phyloP scores from a whole-genome alignment of 64 coral and sea anemone genomes.

The Dendronephthya gigantea region DNA sequence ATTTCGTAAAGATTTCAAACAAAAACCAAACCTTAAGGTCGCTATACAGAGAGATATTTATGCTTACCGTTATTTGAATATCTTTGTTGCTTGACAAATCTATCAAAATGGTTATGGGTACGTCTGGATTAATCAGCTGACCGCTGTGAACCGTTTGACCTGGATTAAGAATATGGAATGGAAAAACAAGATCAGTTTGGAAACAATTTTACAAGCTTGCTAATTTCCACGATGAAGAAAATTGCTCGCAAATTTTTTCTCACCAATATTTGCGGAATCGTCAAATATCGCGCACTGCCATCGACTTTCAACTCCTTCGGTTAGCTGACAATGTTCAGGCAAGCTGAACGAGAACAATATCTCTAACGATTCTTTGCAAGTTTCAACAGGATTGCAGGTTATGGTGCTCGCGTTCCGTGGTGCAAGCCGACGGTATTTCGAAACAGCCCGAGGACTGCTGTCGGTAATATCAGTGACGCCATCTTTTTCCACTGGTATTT shows the following conservation, averaged over 20 bases:
- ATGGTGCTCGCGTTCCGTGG: neutral
- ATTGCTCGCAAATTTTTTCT: neutral
- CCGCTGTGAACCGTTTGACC: neutral
- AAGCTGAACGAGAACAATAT: slow-evolving; percentile 42
- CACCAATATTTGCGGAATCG: neutral
- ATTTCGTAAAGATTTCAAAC: neutral
- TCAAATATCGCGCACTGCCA: slow-evolving; percentile 56
- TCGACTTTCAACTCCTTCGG: slow-evolving; percentile 44
- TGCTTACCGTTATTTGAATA: neutral
- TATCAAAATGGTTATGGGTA: neutral
- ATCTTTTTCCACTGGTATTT: neutral
- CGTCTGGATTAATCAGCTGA: neutral
- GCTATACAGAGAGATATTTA: neutral
- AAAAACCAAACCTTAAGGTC: neutral
- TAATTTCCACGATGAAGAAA: too few relatives aligned
- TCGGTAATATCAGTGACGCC: neutral
- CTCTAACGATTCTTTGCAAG: slow-evolving; percentile 11
- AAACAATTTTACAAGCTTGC: neutral
- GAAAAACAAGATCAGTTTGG: too few relatives aligned
- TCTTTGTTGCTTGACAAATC: neutral
- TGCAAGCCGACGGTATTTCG: neutral
- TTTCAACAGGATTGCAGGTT: slow-evolving; percentile 28
- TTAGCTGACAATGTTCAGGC: slow-evolving; percentile 49
- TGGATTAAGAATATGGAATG: neutral
- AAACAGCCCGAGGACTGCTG: neutral